Evolutionary conservation across 2,888 invertebrate genomes (phyloP).

Genomic region (Lasioglossum morio): DNA sequence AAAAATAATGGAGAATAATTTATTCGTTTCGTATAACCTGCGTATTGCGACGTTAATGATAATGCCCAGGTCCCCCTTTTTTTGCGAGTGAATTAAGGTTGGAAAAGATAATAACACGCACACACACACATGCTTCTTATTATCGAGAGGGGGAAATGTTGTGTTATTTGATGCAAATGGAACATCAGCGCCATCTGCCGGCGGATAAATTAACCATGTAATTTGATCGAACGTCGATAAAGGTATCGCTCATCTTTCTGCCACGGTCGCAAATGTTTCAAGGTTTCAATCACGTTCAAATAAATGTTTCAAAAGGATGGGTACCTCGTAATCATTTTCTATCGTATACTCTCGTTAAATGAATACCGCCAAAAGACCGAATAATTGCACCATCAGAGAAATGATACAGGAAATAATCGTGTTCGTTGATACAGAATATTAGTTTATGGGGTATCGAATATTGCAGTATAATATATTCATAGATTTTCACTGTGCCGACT

Average conservation of each 20-base stretch:
- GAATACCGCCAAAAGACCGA: no score
- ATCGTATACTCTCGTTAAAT: neutral
- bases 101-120: neutral
- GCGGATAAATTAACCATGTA: neutral
- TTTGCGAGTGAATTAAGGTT: neutral
- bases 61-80: neutral
- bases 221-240: constrained; percentile 50
- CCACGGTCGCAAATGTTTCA: neutral
- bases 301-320: neutral
- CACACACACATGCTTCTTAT: neutral
- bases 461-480: constrained; percentile 10
- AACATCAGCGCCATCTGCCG: constrained; percentile 45
- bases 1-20: constrained; percentile 24
- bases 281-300: neutral
- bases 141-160: neutral
- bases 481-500: neutral
- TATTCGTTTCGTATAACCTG: neutral
- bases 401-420: neutral
- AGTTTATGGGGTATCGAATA: constrained; percentile 2
- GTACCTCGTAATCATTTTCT: neutral
- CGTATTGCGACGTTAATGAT: neutral
- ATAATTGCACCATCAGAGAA: neutral
- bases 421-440: neutral
- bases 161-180: constrained; percentile 6
- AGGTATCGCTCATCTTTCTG: neutral